Evolutionary conservation across 1,140 invertebrate genomes (phyloP).

Genomic region (Papilio polytes): DNA sequence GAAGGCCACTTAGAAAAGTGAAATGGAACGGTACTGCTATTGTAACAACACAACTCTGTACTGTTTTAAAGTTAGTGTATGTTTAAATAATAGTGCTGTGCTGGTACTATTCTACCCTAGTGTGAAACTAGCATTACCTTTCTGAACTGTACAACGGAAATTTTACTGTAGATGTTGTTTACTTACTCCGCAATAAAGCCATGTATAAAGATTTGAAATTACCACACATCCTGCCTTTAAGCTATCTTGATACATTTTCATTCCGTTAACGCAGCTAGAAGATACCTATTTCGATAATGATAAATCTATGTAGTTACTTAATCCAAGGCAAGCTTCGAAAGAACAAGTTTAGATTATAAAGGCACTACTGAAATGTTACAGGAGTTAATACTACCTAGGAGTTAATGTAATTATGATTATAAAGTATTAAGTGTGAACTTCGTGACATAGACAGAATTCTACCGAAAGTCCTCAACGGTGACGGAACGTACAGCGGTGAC

Average conservation of each 20-base stretch:
- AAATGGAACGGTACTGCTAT: not conserved
- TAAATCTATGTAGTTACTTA: not conserved
- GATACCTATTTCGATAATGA: not conserved
- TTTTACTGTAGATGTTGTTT: conserved; percentile 7
- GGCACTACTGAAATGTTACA: not conserved
- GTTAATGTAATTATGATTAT: not conserved
- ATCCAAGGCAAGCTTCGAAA: not conserved
- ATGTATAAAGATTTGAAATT: conserved; percentile 6
- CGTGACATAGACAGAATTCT: not conserved
- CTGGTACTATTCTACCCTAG: not conserved
- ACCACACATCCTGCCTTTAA: conserved; percentile 2
- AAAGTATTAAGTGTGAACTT: not conserved
- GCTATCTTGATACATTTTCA: not conserved
- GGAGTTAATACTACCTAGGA: too few relatives aligned
- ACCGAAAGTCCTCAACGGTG: not conserved
- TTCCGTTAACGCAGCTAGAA: not conserved
- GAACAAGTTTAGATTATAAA: not conserved
- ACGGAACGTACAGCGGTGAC: not conserved
- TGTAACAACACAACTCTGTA: not conserved
- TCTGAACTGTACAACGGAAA: conserved; percentile 7
- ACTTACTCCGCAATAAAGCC: conserved; percentile 1
- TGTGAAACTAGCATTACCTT: conserved; percentile 22
- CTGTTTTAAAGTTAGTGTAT: not conserved
- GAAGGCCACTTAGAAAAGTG: not conserved
- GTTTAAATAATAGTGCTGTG: not conserved